Evolutionary conservation across 2,113 vertebrate genomes (phyloP).

Genomic region (Archocentrus centrarchus): DNA sequence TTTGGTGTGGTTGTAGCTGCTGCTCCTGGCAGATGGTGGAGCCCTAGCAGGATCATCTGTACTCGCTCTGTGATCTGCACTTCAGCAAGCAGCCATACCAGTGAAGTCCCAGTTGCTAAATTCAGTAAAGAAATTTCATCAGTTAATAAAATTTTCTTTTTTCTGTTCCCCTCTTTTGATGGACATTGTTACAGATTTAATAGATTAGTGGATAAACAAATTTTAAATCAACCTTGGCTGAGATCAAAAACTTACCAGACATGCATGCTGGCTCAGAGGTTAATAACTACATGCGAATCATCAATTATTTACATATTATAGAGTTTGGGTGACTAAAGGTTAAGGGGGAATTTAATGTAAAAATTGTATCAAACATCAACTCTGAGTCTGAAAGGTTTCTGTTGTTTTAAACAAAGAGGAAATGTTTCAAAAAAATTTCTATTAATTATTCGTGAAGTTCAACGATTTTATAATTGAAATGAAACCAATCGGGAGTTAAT

Average conservation of each 20-base stretch:
- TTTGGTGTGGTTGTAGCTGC: not conserved
- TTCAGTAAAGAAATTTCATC: conserved; percentile 23
- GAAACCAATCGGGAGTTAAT: conserved; percentile 7
- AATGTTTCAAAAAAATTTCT: not conserved
- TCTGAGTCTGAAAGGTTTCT: not conserved
- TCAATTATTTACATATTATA: not conserved
- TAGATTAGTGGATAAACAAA: conserved; percentile 9
- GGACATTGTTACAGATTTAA: conserved; percentile 13
- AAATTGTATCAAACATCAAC: not conserved
- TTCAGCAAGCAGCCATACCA: not conserved
- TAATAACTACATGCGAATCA: not conserved
- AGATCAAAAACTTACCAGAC: conserved; percentile 1
- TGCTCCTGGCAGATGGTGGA: not conserved
- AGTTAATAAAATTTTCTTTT: not conserved
- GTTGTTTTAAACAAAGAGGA: not conserved
- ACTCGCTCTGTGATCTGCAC: not conserved
- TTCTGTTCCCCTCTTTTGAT: not conserved
- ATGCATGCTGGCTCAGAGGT: not conserved
- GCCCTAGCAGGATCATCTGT: not conserved
- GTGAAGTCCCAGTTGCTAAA: not conserved
- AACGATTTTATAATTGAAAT: not conserved
- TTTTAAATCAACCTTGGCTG: not conserved
- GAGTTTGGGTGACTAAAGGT: not conserved
- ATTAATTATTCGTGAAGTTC: not conserved
- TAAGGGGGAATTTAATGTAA: not conserved